Percentiles rank a stretch among this genome's conserved stretches.
These are phyloP conservation scores for Poeciliopsis turrubarensis DNA, from an alignment of 2,113 vertebrate species.

Conservation along the genomic window DNA sequence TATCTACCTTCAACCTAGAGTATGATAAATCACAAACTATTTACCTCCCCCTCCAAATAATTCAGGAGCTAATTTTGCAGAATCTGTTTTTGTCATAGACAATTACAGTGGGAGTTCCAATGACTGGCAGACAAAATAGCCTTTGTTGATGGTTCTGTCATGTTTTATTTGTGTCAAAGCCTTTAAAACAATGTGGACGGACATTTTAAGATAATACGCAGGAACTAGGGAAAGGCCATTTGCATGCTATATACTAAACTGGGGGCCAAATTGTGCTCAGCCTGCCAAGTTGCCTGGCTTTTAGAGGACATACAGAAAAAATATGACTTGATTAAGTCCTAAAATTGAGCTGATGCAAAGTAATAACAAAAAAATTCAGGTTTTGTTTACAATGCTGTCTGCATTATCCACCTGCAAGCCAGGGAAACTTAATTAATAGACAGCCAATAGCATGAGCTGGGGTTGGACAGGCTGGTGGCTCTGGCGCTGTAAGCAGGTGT, in stretches of 20 bases:
- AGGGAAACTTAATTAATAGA: constrained; percentile 43
- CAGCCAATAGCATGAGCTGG: constrained; percentile 29
- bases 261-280: constrained; percentile 60
- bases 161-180: constrained; percentile 81
- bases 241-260: constrained; percentile 74
- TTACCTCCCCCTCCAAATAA: constrained; percentile 77
- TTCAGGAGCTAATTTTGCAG: constrained; percentile 83
- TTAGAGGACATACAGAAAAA: constrained; percentile 47
- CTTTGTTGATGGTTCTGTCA: constrained; percentile 86
- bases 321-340: constrained; percentile 43
- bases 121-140: constrained; percentile 86
- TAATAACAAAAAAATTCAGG: constrained; percentile 50
- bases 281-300: constrained; percentile 47
- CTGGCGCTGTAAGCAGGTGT: constrained; percentile 48
- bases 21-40: constrained; percentile 85
- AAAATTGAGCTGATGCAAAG: constrained; percentile 52
- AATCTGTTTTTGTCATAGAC: constrained; percentile 86
- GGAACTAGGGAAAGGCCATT: constrained; percentile 68
- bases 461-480: constrained; percentile 52
- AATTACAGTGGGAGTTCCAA: constrained; percentile 78
- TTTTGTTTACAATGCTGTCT: constrained; percentile 46
- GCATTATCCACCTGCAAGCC: constrained; percentile 35
- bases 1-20: constrained; percentile 78
- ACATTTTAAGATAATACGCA: constrained; percentile 79
- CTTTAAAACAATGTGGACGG: constrained; percentile 81